Evolutionary conservation across 92 coral and sea anemone genomes (phyloP).

Genomic region (Actinernus sp.): DNA sequence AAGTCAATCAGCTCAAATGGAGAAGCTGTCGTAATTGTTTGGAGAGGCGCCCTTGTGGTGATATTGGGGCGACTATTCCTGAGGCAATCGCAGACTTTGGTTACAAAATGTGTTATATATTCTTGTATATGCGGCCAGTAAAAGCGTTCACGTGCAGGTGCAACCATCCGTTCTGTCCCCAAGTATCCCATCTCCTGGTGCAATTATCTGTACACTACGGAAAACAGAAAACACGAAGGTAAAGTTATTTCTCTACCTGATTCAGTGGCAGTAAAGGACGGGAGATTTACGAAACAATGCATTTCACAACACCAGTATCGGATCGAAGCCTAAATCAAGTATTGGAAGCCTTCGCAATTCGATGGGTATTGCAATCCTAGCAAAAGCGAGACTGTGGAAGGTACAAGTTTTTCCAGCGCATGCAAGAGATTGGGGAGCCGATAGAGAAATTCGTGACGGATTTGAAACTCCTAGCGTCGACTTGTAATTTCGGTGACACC

Average conservation of each 20-base stretch:
- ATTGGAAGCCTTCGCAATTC: constrained; percentile 32
- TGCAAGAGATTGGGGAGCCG: constrained; percentile 22
- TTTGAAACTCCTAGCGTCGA: constrained; percentile 36
- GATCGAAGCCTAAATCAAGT: constrained; percentile 10
- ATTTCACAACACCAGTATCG: constrained; percentile 1
- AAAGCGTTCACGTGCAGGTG: constrained; percentile 14
- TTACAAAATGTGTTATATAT: too few species aligned
- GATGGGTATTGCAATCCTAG: constrained; percentile 37
- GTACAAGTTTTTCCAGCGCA: constrained; percentile 27
- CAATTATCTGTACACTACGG: constrained; percentile 4
- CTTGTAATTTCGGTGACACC: constrained; percentile 38
- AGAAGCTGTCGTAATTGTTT: constrained; percentile 7
- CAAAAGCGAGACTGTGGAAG: constrained; percentile 37
- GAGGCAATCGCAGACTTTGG: too few species aligned
- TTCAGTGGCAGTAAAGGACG: constrained; percentile 26
- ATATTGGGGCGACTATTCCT: too few species aligned
- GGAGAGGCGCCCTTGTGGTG: too few species aligned
- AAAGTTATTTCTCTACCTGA: constrained; percentile 4
- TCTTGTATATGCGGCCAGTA: constrained; percentile 19
- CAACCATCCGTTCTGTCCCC: too few species aligned
- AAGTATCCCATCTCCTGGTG: too few species aligned
- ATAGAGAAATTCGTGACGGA: constrained; percentile 41
- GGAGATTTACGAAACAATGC: constrained; percentile 12
- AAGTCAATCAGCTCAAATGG: too few species aligned
- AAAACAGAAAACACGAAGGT: constrained; percentile 6